Evolutionary conservation across 2,888 invertebrate genomes (phyloP).

Genomic region (Molanna angustata): DNA sequence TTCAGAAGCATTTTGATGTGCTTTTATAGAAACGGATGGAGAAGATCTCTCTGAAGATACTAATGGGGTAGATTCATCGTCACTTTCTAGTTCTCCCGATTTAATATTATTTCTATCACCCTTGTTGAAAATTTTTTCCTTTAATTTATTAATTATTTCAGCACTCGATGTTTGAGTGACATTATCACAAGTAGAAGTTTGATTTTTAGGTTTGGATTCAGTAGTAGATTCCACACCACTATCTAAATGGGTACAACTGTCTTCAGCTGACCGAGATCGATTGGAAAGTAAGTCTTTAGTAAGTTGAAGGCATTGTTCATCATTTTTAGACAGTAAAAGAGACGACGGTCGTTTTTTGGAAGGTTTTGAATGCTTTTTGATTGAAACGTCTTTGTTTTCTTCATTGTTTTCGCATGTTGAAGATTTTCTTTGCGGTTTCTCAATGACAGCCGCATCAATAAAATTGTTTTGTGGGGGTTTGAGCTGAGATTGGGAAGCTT

Average conservation of each 20-base stretch:
- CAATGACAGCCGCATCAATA: not conserved
- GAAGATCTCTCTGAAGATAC: slow-evolving; percentile 53
- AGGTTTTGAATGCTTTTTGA: slow-evolving; percentile 20
- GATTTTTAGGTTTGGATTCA: slow-evolving; percentile 10
- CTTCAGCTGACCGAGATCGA: slow-evolving; percentile 29
- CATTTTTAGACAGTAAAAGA: slow-evolving; percentile 20
- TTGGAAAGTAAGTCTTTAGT: slow-evolving; percentile 16
- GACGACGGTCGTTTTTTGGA: slow-evolving; percentile 26
- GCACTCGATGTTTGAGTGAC: slow-evolving; percentile 18
- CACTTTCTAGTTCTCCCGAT: slow-evolving; percentile 46
- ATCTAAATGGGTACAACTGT: slow-evolving; percentile 10
- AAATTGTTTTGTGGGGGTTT: not conserved
- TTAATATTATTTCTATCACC: slow-evolving; percentile 45
- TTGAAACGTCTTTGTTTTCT: not conserved
- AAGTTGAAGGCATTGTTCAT: slow-evolving; percentile 18
- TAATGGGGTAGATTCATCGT: slow-evolving; percentile 68
- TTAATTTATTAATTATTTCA: slow-evolving; percentile 39
- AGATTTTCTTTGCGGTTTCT: slow-evolving; percentile 11
- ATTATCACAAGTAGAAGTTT: slow-evolving; percentile 8
- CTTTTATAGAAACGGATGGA: slow-evolving; percentile 37
- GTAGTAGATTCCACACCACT: not conserved
- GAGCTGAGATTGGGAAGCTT: slow-evolving; percentile 3
- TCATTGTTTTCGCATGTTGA: slow-evolving; percentile 8
- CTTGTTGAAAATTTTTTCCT: slow-evolving; percentile 44
- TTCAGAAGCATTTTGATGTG: slow-evolving; percentile 20